phyloP scores from a whole-genome alignment of 1,140 invertebrate species.

The Coboldia fuscipes region DNA sequence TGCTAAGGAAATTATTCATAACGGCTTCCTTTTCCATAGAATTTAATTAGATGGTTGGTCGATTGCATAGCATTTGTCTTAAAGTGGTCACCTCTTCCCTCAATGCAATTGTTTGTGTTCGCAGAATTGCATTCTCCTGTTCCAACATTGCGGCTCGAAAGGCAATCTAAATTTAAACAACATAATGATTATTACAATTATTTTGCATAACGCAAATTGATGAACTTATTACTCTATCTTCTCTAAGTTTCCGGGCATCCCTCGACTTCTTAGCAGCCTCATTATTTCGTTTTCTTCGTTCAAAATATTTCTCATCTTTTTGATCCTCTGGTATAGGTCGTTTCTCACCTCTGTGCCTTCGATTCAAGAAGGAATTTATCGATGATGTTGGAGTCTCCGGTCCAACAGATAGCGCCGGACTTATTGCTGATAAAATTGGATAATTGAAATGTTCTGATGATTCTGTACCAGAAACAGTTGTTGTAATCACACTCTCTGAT shows the following conservation, averaged over 20 bases:
- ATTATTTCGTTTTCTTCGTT: constrained; percentile 68
- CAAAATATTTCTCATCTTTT: constrained; percentile 79
- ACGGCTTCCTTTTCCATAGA: no score
- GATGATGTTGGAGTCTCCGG: constrained; percentile 15
- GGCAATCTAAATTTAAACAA: constrained; percentile 33
- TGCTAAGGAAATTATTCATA: no score
- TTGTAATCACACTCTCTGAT: constrained; percentile 5
- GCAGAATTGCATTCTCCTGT: constrained; percentile 65
- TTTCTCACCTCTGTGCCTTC: constrained; percentile 57
- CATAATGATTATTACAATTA: neutral
- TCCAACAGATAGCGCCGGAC: constrained; percentile 11
- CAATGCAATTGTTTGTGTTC: constrained; percentile 55
- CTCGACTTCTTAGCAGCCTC: constrained; percentile 78
- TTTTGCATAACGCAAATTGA: neutral
- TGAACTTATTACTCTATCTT: constrained; percentile 29
- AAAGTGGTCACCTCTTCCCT: constrained; percentile 59
- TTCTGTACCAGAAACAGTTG: constrained; percentile 13
- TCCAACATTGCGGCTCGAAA: constrained; percentile 57
- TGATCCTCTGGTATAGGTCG: constrained; percentile 66
- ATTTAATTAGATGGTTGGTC: no score
- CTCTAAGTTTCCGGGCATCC: constrained; percentile 61
- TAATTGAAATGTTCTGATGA: constrained; percentile 8
- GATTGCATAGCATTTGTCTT: constrained; percentile 29
- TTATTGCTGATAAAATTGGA: constrained; percentile 8
- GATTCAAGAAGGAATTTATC: constrained; percentile 8